phyloP scores from a whole-genome alignment of 2,113 vertebrate genomes.

The Urocitellus parryii region DNA sequence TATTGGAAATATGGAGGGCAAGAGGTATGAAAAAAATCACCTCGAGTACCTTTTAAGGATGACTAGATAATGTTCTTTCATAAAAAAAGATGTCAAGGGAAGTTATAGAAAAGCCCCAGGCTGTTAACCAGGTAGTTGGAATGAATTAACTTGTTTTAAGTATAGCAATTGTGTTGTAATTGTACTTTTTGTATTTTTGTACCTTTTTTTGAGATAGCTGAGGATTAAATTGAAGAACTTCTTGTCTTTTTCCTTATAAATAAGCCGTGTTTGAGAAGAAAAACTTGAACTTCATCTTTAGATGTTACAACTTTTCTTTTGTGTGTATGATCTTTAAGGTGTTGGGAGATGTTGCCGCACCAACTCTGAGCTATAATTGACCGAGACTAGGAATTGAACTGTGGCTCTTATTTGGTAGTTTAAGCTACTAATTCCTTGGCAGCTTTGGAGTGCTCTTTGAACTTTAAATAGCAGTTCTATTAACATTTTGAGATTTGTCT shows the following conservation, averaged over 20 bases:
- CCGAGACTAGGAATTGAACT: constrained; percentile 60
- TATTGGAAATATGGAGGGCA: constrained; percentile 1
- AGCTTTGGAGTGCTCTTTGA: constrained; percentile 75
- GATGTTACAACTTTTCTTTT: not conserved
- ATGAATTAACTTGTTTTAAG: constrained; percentile 54
- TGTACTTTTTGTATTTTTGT: not conserved
- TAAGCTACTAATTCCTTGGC: constrained; percentile 77
- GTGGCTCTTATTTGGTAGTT: constrained; percentile 75
- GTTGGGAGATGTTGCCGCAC: constrained; percentile 17
- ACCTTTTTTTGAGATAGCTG: not conserved
- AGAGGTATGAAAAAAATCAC: not conserved
- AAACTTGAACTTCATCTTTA: constrained; percentile 42
- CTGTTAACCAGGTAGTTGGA: constrained; percentile 10
- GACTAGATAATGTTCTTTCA: constrained; percentile 42
- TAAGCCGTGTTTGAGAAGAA: constrained; percentile 39
- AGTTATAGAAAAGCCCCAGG: not conserved
- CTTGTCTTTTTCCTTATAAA: constrained; percentile 30
- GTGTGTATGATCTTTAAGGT: constrained; percentile 25
- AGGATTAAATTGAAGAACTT: constrained; percentile 16
- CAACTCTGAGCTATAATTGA: constrained; percentile 35
- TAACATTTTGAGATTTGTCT: constrained; percentile 80
- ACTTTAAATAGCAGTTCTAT: constrained; percentile 79
- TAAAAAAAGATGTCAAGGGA: constrained; percentile 17
- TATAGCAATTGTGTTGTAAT: constrained; percentile 17
- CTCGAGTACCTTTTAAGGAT: constrained; percentile 49